phyloP scores from a whole-genome alignment of 2,797 vertebrate genomes.

The Chelonia mydas region DNA sequence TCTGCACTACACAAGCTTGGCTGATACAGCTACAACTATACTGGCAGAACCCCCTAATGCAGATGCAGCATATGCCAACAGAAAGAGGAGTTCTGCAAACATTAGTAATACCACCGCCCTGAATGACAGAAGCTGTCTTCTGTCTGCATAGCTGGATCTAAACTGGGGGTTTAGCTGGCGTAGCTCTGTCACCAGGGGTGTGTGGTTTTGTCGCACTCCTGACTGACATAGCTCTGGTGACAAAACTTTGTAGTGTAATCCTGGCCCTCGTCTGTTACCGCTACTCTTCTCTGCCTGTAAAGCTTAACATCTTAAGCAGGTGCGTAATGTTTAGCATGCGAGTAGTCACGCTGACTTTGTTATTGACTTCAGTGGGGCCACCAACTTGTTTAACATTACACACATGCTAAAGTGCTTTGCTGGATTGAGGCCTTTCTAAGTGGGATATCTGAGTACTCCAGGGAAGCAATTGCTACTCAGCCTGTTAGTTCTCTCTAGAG shows the following conservation, averaged over 20 bases:
- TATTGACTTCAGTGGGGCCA: background rate
- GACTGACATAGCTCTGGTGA: background rate
- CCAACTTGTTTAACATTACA: rapidly evolving
- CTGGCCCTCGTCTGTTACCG: background rate
- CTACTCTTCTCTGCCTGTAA: background rate
- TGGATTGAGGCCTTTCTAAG: background rate
- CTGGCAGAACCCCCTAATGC: background rate
- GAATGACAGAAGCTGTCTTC: background rate
- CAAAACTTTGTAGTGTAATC: background rate
- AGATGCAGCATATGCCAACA: background rate
- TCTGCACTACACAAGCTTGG: background rate
- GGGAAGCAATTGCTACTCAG: background rate
- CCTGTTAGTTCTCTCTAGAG: background rate
- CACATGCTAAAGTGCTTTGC: background rate
- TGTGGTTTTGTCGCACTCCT: background rate
- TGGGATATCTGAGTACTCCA: background rate
- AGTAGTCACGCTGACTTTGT: background rate
- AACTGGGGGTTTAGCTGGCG: no score
- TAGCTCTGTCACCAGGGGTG: background rate
- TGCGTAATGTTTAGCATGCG: background rate
- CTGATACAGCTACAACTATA: background rate
- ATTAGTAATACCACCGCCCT: background rate
- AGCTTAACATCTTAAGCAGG: background rate
- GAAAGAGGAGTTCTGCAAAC: background rate
- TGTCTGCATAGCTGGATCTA: background rate